Base-by-base conservation (phyloP, 1,140 invertebrate species). In the Rhizoglyphus robini region DNA sequence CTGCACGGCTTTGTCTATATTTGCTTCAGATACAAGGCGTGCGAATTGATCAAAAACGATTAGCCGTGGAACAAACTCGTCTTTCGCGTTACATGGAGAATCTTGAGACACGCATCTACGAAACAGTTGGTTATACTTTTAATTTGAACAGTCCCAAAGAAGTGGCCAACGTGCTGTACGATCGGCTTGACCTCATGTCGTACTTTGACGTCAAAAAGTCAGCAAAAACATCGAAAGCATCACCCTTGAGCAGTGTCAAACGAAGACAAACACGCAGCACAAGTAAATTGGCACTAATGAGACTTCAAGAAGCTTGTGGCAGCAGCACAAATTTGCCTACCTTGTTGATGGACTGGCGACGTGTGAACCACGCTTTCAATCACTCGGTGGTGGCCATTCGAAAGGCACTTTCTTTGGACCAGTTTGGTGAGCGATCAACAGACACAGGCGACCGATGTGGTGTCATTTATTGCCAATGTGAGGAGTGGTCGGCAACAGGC, bases 21-120 rank as follows among this genome's bases (percentile, higher is more conserved):
- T 79, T 83, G 57, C 90, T 93, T 83, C 91, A 96, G 78, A 72
- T 86, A 41, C 80, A 81, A 73, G 93, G 93, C 1, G 81, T 97
- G 69, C 82, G 83, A 13, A 81, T 71, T 32, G 49, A 70, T 57
- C 3, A 38, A 4, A 31, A 59, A 8, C n/a, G 62, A 4, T 32
- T 69, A 13, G 32, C 31, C 20, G 32, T 25, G 15, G 51, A 65
- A 48, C 23, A 76, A 66, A 70, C 67, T 57, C 51, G 76, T 4
- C 70, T 81, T 68, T 66, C 74, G 54, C 71, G 72, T 23, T 74
- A 85, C 67, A 81, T 88, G 76, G 78, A 77, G 38, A 74, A 77
- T 49, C 76, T 95, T 32, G 83, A 95, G 74, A 76, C 81, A 25
- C 80, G 84, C 74, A 87, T 88, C 23, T 90, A 81, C 74, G 74